Evolutionary conservation across 2,797 vertebrate genomes (phyloP), one percentile per base, ranked within the genome.

Genomic region (Phataginus tetradactyla): DNA sequence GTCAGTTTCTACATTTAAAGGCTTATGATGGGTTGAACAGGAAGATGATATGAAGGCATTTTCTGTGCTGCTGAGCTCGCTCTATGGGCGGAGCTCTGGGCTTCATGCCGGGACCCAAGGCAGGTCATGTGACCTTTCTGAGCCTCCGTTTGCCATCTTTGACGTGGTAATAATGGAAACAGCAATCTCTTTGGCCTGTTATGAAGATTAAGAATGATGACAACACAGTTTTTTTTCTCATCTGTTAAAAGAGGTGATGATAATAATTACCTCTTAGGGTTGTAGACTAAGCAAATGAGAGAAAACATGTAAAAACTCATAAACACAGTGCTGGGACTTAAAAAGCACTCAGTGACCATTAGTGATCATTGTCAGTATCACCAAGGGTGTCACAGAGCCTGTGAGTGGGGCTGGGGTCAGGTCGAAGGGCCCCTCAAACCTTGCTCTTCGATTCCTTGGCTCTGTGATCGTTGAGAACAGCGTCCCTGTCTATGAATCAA

Each of bases 171-270:
- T 61, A 37, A 45, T 27, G 29, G 23, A 63, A 71, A 89, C 10
- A 94, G 29, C 57, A 55, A 34, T 90, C 20, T 86, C 42, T 85
- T 71, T 57, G 49, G 59, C 63, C 42, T 55, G 37, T 63, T 91
- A 21, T 0, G 29, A 80, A 85, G 84, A 96, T 23, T n/a, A 42
- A 64, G 92, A 51, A 17, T 10, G 3, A 57, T 59, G 49, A n/a
- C 51, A 72, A 39, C 55, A 29, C 55, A n/a, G 4, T 71, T 91
- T 75, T 51, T 61, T 51, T 61, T 27, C 59, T 85, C 17, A 77
- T 92, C 91, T 94, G 66, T 92, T 86, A 91, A 89, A 75, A 88
- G 53, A 42, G 42, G 57, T 78, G 69, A 75, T 51, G 83, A 53
- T 77, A 71, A 66, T 49, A 93, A 29, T n/a, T 86, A 29, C 14